Conservation (phyloP, 64 coral and sea anemone species). For the Pocillopora verrucosa region DNA sequence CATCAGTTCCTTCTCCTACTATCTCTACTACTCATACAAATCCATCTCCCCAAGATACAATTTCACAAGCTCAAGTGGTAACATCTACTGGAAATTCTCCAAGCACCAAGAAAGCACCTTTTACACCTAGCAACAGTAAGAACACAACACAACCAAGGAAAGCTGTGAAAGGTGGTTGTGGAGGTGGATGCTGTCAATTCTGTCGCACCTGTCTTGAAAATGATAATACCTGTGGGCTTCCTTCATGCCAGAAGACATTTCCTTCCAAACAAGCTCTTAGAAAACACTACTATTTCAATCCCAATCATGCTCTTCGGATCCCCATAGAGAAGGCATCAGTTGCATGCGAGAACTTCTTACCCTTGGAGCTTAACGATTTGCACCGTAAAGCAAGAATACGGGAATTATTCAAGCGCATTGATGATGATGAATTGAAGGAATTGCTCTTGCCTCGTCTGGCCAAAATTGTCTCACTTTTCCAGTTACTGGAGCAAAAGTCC, state of each 20-base stretch:
- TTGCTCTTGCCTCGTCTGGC: background rate
- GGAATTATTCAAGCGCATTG: slow-evolving; percentile 18
- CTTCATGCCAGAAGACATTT: background rate
- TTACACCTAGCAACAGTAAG: background rate
- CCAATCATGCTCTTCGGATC: background rate
- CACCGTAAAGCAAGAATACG: slow-evolving; percentile 6
- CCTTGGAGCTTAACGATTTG: background rate
- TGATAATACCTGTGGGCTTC: background rate
- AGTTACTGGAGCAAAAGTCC: slow-evolving; percentile 26
- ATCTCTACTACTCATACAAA: background rate
- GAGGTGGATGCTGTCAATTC: background rate
- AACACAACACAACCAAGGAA: background rate
- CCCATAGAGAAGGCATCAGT: background rate
- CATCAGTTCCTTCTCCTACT: background rate
- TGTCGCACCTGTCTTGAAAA: background rate
- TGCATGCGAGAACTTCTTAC: slow-evolving; percentile 13
- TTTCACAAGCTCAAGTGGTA: background rate
- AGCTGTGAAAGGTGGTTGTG: background rate
- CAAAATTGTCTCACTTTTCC: slow-evolving; percentile 24
- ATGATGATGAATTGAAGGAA: background rate
- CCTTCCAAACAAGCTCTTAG: background rate
- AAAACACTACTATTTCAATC: slow-evolving; percentile 7
- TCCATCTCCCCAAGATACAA: background rate
- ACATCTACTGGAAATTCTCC: background rate
- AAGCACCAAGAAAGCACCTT: background rate